Conservation (phyloP, 2,797 vertebrate genomes). For the Amblyraja radiata region DNA sequence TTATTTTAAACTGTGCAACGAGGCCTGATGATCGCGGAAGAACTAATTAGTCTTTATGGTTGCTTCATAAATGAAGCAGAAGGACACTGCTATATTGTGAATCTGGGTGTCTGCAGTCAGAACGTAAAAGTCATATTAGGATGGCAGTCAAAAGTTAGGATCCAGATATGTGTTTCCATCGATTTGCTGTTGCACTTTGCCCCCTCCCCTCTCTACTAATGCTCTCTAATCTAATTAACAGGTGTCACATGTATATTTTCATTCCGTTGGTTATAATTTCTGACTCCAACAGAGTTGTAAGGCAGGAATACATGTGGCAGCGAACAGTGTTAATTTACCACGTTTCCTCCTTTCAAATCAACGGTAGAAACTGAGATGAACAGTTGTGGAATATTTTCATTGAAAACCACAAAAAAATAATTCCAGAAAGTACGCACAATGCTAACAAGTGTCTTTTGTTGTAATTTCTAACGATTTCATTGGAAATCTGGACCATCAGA, state of each 20-base stretch:
- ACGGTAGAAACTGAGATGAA: background rate
- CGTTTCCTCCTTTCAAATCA: background rate
- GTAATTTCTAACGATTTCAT: background rate
- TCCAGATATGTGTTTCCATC: background rate
- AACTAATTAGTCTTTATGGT: no score
- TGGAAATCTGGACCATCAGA: background rate
- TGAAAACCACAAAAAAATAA: background rate
- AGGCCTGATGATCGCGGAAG: background rate
- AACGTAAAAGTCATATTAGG: background rate
- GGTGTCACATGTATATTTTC: background rate
- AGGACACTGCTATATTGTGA: no score
- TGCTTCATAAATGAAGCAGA: no score
- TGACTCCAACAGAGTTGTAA: background rate
- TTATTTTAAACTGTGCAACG: background rate
- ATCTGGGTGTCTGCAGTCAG: background rate
- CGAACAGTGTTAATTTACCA: background rate
- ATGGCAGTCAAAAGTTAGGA: background rate
- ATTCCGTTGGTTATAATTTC: background rate
- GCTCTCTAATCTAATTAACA: background rate
- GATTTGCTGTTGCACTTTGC: background rate
- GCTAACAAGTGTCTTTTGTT: no score
- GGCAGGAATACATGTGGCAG: background rate
- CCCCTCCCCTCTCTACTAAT: background rate
- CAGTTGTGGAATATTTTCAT: background rate
- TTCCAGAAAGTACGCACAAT: background rate